phyloP scores from a whole-genome alignment of 2,888 invertebrate species.

The Allolobophora icterica region DNA sequence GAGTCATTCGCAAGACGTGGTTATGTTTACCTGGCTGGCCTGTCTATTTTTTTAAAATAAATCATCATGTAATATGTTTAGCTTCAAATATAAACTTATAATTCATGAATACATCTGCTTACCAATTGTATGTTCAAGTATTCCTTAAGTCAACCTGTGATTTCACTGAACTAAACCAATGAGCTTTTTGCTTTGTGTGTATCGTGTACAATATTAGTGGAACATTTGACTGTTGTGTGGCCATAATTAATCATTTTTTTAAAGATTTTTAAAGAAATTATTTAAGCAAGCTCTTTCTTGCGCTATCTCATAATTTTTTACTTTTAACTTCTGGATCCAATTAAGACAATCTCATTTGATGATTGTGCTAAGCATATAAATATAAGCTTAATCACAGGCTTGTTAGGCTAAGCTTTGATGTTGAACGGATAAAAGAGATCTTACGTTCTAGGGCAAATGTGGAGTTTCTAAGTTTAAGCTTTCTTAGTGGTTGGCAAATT shows the following conservation, averaged over 20 bases:
- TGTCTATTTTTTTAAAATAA: neutral
- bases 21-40: too few species aligned
- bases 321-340: neutral
- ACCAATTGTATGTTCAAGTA: neutral
- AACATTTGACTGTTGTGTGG: neutral
- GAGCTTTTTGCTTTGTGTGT: neutral
- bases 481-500: neutral
- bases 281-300: neutral
- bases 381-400: neutral
- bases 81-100: neutral
- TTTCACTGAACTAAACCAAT: neutral
- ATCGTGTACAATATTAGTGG: neutral
- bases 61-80: neutral
- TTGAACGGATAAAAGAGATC: neutral
- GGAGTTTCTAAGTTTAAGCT: neutral
- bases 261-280: neutral
- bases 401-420: neutral
- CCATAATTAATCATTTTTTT: neutral
- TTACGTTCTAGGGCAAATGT: neutral
- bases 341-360: neutral
- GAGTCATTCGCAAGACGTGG: too few species aligned
- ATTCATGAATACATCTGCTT: neutral
- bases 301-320: neutral
- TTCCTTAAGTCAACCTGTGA: neutral
- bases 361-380: neutral